phyloP scores from a whole-genome alignment of 2,113 vertebrate species.

The Trichechus manatus region DNA sequence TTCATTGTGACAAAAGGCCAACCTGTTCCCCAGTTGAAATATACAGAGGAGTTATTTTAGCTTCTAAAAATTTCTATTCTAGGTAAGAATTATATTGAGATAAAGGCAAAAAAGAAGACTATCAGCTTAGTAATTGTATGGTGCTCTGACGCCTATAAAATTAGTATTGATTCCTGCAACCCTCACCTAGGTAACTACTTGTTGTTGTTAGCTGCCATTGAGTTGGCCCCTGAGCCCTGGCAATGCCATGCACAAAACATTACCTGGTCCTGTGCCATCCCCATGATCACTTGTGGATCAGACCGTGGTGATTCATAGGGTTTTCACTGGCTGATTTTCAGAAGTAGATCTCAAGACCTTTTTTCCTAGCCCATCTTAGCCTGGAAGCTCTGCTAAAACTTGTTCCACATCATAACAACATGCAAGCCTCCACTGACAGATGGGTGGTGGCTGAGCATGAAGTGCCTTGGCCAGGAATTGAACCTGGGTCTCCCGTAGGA shows the following conservation, averaged over 20 bases:
- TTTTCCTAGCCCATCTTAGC: not conserved
- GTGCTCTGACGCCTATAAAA: not conserved
- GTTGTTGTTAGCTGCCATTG: not conserved
- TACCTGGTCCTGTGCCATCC: not conserved
- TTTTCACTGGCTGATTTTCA: not conserved
- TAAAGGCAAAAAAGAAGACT: not conserved
- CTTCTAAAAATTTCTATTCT: conserved; percentile 58
- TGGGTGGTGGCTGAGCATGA: not conserved
- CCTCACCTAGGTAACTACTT: not conserved
- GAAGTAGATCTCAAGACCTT: not conserved
- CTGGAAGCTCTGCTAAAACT: not conserved
- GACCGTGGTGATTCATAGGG: not conserved
- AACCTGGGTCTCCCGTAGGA: not conserved
- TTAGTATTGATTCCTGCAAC: not conserved
- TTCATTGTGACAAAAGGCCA: conserved; percentile 76
- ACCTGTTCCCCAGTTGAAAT: conserved; percentile 69
- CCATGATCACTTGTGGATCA: not conserved
- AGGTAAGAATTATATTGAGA: conserved; percentile 52
- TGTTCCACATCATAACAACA: not conserved
- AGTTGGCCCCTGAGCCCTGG: not conserved
- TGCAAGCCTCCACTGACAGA: not conserved
- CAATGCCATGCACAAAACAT: not conserved
- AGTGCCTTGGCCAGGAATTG: not conserved
- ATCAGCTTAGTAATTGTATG: not conserved
- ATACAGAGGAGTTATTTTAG: conserved; percentile 69